Evolutionary conservation across 35 echinoderm and acorn worm genomes (phyloP), one percentile per base, ranked within the genome.

Genomic region (Hemicentrotus pulcherrimus): DNA sequence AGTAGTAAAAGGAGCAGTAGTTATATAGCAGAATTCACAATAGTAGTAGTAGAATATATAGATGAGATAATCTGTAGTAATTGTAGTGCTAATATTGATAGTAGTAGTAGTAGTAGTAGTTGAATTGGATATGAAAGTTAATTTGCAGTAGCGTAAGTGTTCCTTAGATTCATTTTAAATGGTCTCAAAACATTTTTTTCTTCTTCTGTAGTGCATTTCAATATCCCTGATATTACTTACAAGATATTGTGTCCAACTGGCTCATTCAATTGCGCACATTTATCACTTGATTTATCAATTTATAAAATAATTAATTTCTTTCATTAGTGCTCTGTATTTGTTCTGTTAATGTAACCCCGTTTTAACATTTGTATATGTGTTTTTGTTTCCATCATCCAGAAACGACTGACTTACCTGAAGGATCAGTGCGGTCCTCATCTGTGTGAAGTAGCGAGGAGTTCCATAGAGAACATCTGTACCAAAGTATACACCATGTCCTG

Each of bases 361-460:
- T 70, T 28, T 24, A 6, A 28, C 10, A 24, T 86, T 19, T 86
- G 0, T 95, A 7, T 6, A 94, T 50, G 7, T 32, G 14, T 94
- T 46, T 78, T 90, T 35, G 32, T 22, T 90, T 93, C 28, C 46
- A 32, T 47, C 12, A 22, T 93, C 46, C 95, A 99, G 98, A 97
- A 99, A 96, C 94, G 98, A 31, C 88, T 99, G 52, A 94, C 97
- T 14, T 96, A 99, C 87, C 95, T 99, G 86, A 99, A 99, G 94
- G 96, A 97, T 90, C 97, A 99, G 94, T 99, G 98, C 94, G 98
- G 98, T 6, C 96, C 97, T 12, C 98, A 99, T 95, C 92, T 99
- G 15, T 87, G 91, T 86, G 91, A 95, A 2, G 98, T 97, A 88
- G 98, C 97, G 46, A 95, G 96, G 47, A 92, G 95, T n/a, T 99